These are phyloP conservation scores for Hyperoodon ampullatus DNA, from an alignment of 2,113 vertebrate species.

Conservation along the genomic window DNA sequence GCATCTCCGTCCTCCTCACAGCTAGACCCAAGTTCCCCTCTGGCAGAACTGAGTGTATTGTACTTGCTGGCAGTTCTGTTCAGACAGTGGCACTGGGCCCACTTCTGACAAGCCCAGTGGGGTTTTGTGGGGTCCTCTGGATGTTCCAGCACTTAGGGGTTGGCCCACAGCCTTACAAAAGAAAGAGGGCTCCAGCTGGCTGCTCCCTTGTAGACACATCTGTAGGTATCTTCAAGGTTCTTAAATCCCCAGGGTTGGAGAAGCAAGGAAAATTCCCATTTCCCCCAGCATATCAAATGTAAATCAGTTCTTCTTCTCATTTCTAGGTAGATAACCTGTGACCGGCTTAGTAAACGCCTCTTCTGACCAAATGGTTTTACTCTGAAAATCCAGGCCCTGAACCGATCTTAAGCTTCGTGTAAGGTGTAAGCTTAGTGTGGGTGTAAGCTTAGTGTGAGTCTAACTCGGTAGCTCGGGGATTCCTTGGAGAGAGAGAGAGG, in stretches of 20 bases:
- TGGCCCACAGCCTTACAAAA: not conserved
- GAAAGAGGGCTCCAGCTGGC: not conserved
- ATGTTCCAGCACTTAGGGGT: not conserved
- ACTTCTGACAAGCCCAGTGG: not conserved
- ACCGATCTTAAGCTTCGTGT: not conserved
- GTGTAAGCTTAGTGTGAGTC: not conserved
- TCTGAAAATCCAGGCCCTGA: constrained; percentile 18
- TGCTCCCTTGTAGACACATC: not conserved
- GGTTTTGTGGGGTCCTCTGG: not conserved
- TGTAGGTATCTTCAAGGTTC: not conserved
- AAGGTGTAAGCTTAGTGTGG: not conserved
- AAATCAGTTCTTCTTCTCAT: not conserved
- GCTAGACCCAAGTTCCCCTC: not conserved
- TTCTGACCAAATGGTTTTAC: constrained; percentile 27
- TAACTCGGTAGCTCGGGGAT: not conserved
- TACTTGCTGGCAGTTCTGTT: not conserved
- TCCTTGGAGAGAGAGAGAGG: not conserved
- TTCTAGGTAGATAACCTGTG: not conserved
- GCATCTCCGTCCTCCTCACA: not conserved
- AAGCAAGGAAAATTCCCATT: not conserved
- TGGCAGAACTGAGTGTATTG: accelerated
- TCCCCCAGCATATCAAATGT: not conserved
- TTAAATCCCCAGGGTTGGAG: not conserved
- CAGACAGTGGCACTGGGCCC: not conserved
- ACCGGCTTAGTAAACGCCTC: not conserved